Percentiles rank a stretch among this genome's conserved stretches.
These are phyloP conservation scores for Hippocampus zosterae DNA, from an alignment of 2,113 vertebrate genomes.

Conservation along the genomic window DNA sequence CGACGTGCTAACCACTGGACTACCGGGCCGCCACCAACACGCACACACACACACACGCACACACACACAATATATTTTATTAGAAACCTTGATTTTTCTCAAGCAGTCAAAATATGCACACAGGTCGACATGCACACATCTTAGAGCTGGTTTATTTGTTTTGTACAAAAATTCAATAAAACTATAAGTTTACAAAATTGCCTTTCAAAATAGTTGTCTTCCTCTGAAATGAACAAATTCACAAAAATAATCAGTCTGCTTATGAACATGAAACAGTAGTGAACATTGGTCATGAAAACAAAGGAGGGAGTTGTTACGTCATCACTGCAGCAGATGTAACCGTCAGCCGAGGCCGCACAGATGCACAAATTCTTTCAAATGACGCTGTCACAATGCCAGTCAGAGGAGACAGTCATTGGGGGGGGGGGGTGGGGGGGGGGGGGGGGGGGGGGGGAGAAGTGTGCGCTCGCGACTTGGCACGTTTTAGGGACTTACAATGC, in stretches of 20 bases:
- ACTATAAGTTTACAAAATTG: slow-evolving; percentile 85
- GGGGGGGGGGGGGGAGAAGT: slow-evolving; percentile 24
- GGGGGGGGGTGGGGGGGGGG: slow-evolving; percentile 33
- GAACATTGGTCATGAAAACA: slow-evolving; percentile 80
- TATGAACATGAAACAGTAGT: slow-evolving; percentile 92
- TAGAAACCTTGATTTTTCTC: background rate
- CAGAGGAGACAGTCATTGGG: slow-evolving; percentile 43
- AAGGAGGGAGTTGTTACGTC: background rate
- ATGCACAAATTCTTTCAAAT: slow-evolving; percentile 10
- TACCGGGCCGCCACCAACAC: too few relatives aligned
- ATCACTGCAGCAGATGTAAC: background rate
- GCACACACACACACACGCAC: too few relatives aligned
- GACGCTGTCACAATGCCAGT: slow-evolving; percentile 13
- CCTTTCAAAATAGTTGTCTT: slow-evolving; percentile 85
- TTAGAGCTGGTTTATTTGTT: slow-evolving; percentile 40
- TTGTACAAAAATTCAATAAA: slow-evolving; percentile 81
- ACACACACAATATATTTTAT: background rate
- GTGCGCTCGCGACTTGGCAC: background rate
- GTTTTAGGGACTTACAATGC: background rate
- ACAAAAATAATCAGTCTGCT: slow-evolving; percentile 88
- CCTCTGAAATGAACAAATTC: slow-evolving; percentile 92
- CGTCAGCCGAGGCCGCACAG: background rate
- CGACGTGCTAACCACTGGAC: too few relatives aligned
- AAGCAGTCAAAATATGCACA: background rate
- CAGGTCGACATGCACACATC: slow-evolving; percentile 1